A percentile compares a stretch with the other conserved stretches of the same genome.
phyloP scores from a whole-genome alignment of 2,797 vertebrate species.

The Myotis findleyi region DNA sequence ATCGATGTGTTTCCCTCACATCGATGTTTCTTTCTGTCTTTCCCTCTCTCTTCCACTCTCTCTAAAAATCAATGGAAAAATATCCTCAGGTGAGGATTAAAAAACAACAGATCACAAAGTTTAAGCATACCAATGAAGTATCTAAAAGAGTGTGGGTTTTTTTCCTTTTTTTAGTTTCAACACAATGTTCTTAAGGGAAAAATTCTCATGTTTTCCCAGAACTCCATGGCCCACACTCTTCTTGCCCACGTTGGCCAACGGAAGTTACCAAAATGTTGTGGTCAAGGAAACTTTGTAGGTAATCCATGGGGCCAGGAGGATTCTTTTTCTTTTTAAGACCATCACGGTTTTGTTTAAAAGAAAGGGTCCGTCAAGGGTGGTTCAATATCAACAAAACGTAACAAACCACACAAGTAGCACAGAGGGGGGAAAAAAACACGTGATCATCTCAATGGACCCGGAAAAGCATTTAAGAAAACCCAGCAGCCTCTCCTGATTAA shows the following conservation, averaged over 20 bases:
- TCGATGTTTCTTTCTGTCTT: neutral
- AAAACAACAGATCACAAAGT: neutral
- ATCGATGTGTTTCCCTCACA: neutral
- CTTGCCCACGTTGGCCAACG: neutral
- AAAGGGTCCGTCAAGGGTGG: neutral
- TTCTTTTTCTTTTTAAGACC: neutral
- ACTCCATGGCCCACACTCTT: neutral
- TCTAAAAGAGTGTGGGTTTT: neutral
- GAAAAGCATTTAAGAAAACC: too few relatives aligned
- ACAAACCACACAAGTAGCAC: neutral
- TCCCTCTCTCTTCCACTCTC: neutral
- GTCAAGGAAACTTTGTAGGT: slow-evolving; percentile 26
- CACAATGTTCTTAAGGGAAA: neutral
- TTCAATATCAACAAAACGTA: neutral
- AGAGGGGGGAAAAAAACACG: neutral
- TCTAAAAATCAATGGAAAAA: neutral
- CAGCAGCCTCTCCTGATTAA: too few relatives aligned
- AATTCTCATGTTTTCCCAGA: slow-evolving; percentile 52
- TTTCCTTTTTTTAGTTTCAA: neutral
- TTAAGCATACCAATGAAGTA: neutral
- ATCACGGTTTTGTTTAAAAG: slow-evolving; percentile 24
- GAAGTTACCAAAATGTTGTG: neutral
- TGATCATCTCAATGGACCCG: too few relatives aligned
- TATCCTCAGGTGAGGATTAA: neutral
- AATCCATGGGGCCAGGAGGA: neutral